phyloP scores from a whole-genome alignment of 2,888 invertebrate species.

The Scaptomyza tumidula region DNA sequence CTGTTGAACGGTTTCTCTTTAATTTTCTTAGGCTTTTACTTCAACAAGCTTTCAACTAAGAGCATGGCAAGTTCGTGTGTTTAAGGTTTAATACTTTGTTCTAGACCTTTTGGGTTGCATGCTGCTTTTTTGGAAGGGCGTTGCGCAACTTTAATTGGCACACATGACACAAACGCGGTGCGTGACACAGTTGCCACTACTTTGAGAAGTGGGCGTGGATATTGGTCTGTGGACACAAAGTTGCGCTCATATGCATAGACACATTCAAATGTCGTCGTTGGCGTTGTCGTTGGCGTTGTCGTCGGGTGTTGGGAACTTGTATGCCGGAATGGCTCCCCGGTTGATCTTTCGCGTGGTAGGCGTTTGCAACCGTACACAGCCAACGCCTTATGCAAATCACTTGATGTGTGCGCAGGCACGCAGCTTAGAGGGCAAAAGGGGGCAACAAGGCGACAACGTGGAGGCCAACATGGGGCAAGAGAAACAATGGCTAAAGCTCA shows the following conservation, averaged over 20 bases:
- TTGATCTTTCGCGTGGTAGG: conserved; percentile 76
- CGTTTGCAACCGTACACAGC: conserved; percentile 38
- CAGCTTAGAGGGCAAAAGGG: conserved; percentile 30
- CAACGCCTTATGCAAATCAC: conserved; percentile 73
- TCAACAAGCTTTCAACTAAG: neutral
- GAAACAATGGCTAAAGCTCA: conserved; percentile 61
- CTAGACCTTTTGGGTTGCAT: conserved; percentile 20
- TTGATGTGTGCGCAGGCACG: conserved; percentile 55
- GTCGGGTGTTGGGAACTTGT: conserved; percentile 31
- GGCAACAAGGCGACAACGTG: conserved; percentile 5
- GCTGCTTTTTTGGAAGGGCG: conserved; percentile 38
- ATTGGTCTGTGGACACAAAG: conserved; percentile 38
- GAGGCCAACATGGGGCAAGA: conserved; percentile 16
- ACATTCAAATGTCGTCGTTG: conserved; percentile 46
- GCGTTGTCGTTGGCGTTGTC: conserved; percentile 16
- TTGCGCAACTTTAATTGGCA: conserved; percentile 74
- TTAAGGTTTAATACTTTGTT: neutral
- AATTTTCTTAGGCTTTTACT: neutral
- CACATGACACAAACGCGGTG: conserved; percentile 67
- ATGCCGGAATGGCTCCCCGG: conserved; percentile 64
- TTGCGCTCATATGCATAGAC: conserved; percentile 69
- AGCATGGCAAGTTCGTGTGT: conserved; percentile 12
- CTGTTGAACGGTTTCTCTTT: neutral
- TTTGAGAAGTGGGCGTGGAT: conserved; percentile 5
- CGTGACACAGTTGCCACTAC: conserved; percentile 73